phyloP scores from a whole-genome alignment of 2,888 invertebrate genomes.

The Melieria picta region DNA sequence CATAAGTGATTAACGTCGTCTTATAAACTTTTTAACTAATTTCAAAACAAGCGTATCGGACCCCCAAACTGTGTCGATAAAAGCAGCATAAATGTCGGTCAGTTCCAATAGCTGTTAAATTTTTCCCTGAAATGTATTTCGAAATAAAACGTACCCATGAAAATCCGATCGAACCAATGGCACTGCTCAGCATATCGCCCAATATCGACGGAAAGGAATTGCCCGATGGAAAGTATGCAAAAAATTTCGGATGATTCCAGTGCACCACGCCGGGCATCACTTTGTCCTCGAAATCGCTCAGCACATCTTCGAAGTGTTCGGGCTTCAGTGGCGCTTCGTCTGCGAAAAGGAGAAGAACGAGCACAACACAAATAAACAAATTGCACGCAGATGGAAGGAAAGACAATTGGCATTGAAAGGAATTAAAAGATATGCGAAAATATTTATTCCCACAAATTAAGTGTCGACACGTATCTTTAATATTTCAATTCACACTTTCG shows the following conservation, averaged over 20 bases:
- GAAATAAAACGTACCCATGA: conserved; percentile 78
- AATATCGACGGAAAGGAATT: conserved; percentile 91
- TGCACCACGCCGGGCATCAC: conserved; percentile 88
- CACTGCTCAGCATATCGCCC: conserved; percentile 89
- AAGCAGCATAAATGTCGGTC: not conserved
- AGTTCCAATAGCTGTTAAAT: not conserved
- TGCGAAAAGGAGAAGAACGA: conserved; percentile 39
- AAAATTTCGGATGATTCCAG: conserved; percentile 94
- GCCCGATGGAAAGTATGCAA: conserved; percentile 93
- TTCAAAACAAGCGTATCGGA: too few relatives aligned
- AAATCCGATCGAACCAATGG: conserved; percentile 90
- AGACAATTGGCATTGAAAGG: conserved; percentile 21
- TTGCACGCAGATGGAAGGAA: conserved; percentile 5
- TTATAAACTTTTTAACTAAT: too few relatives aligned
- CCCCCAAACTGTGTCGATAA: too few relatives aligned
- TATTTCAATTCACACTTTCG: conserved; percentile 32
- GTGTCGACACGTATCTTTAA: conserved; percentile 19
- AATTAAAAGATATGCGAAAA: conserved; percentile 10
- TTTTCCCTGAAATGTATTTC: not conserved
- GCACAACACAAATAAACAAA: conserved; percentile 12
- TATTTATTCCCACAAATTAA: conserved; percentile 34
- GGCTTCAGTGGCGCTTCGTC: conserved; percentile 76
- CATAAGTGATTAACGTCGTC: too few relatives aligned
- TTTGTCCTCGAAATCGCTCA: conserved; percentile 80
- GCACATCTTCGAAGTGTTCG: conserved; percentile 79